Percentiles rank a stretch among this genome's conserved stretches.
Evolutionary conservation across 1,140 invertebrate species (phyloP).

Genomic region (Eubasilissa regina): DNA sequence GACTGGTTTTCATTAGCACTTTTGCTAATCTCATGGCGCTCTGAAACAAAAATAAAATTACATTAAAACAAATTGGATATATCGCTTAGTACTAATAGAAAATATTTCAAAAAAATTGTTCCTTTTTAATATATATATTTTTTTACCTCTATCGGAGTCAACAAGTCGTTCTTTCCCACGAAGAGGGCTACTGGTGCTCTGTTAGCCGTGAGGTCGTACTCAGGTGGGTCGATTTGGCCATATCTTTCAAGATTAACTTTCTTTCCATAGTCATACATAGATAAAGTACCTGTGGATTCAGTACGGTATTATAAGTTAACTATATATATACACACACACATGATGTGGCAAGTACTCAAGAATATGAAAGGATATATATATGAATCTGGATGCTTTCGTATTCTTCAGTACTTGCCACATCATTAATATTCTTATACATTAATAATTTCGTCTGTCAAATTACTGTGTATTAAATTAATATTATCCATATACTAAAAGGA

Average conservation of each 20-base stretch:
- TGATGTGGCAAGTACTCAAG: too few species aligned
- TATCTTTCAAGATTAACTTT: not conserved
- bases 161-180: conserved; percentile 6
- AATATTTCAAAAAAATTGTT: too few species aligned
- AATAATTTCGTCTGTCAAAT: too few species aligned
- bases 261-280: not conserved
- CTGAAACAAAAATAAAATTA: conserved; percentile 1
- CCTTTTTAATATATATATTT: not conserved
- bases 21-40: not conserved
- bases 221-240: not conserved
- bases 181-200: not conserved
- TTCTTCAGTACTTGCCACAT: not conserved
- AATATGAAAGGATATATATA: too few species aligned
- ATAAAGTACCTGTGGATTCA: not conserved
- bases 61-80: too few species aligned
- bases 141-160: conserved; percentile 10
- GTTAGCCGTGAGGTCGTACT: not conserved
- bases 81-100: too few species aligned
- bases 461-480: too few species aligned
- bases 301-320: too few species aligned
- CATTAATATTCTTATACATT: too few species aligned
- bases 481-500: too few species aligned
- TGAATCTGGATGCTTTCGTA: too few species aligned
- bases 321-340: too few species aligned
- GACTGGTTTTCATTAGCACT: not conserved